Base-by-base conservation (phyloP, 2,113 vertebrate species). In the Pedionomus torquatus region DNA sequence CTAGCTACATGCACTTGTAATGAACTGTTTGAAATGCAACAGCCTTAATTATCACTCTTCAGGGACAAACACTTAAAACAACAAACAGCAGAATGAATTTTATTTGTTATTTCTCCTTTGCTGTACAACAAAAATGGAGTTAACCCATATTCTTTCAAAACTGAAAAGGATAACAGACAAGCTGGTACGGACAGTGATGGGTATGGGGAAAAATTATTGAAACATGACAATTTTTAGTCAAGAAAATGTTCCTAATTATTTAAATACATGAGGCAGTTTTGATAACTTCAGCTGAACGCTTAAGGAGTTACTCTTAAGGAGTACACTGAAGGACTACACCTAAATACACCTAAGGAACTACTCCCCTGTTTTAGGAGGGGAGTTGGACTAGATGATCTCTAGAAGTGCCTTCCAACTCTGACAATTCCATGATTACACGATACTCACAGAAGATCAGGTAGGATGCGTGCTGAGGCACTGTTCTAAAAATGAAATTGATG, bases 381-480 rank as follows among this genome's bases (percentile, higher is more conserved):
- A 41, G 41, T 41, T 41, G 41, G 41, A 17, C 46, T 20, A 46
- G 46, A 46, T 46, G 46, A 46, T 20, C 46, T 46, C 46, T 46
- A 20, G 46, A 46, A 10, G 46, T 46, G 18, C 46, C 46, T 46
- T 46, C 46, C 46, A 46, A 20, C 46, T 46, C 19, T 46, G 46
- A 46, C 46, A 46, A 46, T 46, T 46, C 46, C 46, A 10, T 46
- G 46, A 46, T 46, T 46, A 18, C 9, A 10, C 20, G 46, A 46
- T 46, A 46, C 46, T 78, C 17, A 58, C 20, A 60, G 7, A 37
- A 43, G 26, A 39, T 81, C 26, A 28, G 52, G 9, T 10, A 41
- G 15, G 15, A 70, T 33, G 12, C 0, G 1, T 35, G 25, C 4
- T 17, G 25, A 87, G 49, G 4, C 0, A 1, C 20, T 33, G 17